Conservation (phyloP, 2,113 vertebrate genomes). For the Donacobius atricapilla region DNA sequence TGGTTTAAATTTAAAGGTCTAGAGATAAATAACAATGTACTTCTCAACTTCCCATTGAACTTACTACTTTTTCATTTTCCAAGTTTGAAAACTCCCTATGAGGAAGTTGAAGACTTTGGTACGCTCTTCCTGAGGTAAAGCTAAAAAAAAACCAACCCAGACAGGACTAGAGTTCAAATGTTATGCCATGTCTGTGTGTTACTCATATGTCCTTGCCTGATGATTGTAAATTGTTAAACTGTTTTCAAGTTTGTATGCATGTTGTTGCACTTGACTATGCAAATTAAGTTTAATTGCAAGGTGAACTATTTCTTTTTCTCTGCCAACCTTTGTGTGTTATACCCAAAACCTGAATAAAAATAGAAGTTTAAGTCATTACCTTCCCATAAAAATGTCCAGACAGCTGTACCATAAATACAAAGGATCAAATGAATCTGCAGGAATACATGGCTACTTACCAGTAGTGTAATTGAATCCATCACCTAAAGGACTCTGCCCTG, state of each 20-base stretch:
- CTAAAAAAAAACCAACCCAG: not conserved
- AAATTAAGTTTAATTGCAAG: not conserved
- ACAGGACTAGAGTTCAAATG: not conserved
- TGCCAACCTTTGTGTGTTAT: not conserved
- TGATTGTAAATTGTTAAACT: not conserved
- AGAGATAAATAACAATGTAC: not conserved
- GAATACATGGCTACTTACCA: constrained; percentile 66
- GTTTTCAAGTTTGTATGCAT: not conserved
- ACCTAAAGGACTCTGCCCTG: constrained; percentile 82
- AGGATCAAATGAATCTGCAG: not conserved
- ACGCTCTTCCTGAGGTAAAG: not conserved
- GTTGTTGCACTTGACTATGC: not conserved
- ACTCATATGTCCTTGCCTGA: not conserved
- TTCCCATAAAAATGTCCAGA: not conserved
- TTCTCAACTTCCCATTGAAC: not conserved
- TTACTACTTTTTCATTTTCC: not conserved
- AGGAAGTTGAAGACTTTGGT: not conserved
- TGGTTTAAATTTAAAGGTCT: not conserved
- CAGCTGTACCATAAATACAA: not conserved
- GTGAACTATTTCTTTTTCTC: not conserved
- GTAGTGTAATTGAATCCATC: constrained; percentile 86
- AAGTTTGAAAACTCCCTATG: not conserved
- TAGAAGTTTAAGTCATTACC: not conserved
- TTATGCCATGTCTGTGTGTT: not conserved
- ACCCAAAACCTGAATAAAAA: not conserved